Base-by-base conservation (phyloP, 2,797 vertebrate species). In the Bucorvus abyssinicus region DNA sequence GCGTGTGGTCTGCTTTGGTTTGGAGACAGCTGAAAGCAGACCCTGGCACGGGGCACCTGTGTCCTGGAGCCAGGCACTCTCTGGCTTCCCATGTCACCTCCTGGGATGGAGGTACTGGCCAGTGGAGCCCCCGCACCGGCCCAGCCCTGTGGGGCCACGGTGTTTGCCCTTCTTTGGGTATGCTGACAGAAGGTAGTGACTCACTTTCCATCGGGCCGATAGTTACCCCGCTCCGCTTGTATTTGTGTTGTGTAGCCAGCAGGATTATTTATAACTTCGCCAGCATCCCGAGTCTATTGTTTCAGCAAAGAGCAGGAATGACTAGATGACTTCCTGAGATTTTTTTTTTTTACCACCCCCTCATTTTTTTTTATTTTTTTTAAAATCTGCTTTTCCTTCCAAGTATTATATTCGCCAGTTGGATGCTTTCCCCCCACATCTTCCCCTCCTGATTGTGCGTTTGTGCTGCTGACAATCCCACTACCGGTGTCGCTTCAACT, bases 261-360 rank as follows among this genome's bases (percentile, higher is more conserved):
- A 12, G 64, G 85, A 95, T 96, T 96, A 96, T 96, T 97, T 96
- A 96, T 97, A 96, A 87, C 95, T 92, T 49, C 10, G 88, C 95
- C 95, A 94, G 94, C 93, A 94, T 97, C 95, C 96, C 94, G 91
- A 91, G 67, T 52, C 96, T 94, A 97, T 97, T 97, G 96, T 97
- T 96, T 95, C 87, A 94, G 93, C 94, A 96, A 92, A 95, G 89
- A 96, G 93, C 95, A 95, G 95, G 71, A 96, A 95, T 95, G 93
- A 95, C 95, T 96, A 70, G 93, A 97, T 97, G 94, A 96, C 96
- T 97, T 97, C 96, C 96, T 96, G 95, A 96, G 94, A 89, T 79
- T 64, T 90, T 69, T 52, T 75, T 85, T 93, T 94, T 95, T 88
- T 84, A 81, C 94, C 92, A 69, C 96, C 94, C 90, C 89, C 95